Base-by-base conservation (phyloP, 2,113 vertebrate species). In the Ailuropoda melanoleuca region DNA sequence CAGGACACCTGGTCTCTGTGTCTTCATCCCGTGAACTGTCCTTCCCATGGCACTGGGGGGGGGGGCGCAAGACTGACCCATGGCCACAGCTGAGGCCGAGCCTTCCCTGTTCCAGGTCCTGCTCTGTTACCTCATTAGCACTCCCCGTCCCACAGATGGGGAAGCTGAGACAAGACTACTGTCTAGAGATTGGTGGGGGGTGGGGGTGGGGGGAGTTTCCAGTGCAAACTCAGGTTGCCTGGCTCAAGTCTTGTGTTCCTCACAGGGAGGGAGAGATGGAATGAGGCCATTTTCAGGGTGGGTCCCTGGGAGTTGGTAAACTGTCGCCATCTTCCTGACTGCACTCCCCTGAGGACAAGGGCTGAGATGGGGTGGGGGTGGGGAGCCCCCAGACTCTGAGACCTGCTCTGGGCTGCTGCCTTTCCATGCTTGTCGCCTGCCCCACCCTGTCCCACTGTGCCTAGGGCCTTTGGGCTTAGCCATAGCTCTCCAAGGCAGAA, bases 21-120 rank as follows among this genome's bases (percentile, higher is more conserved):
- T n/a, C 43, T 43, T 39, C 11, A 0, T 34, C 0, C 9, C 56
- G 19, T 72, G 12, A 26, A 0, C 3, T 2, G 2, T 6, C 17
- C 24, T 31, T 24, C 10, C 26, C 12, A 3, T 1, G 4, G 21
- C 66, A 29, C 24, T 46, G 1, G 7, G 11, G 23, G 12, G 37
- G 14, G 6, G 43, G n/a, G 8, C 13, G 39, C 39, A 21, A 43
- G 24, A 53, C 29, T 50, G 72, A 18, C 18, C 56, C 0, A 1
- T 8, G 19, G 15, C 46, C 0, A 1, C 6, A n/a, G 9, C 21
- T 3, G 1, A 39, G 43, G 56, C 46, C 0, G 1, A 21, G 29
- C 15, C 29, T 3, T n/a, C 70, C 58, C 31, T 0, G 21, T 6
- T n/a, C 12, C 19, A 0, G 15, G 6, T 15, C 24, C 83, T 39